Percentiles rank a stretch among this genome's conserved stretches.
phyloP scores from a whole-genome alignment of 2,113 vertebrate genomes.

The Tretioscincus oriximinensis region DNA sequence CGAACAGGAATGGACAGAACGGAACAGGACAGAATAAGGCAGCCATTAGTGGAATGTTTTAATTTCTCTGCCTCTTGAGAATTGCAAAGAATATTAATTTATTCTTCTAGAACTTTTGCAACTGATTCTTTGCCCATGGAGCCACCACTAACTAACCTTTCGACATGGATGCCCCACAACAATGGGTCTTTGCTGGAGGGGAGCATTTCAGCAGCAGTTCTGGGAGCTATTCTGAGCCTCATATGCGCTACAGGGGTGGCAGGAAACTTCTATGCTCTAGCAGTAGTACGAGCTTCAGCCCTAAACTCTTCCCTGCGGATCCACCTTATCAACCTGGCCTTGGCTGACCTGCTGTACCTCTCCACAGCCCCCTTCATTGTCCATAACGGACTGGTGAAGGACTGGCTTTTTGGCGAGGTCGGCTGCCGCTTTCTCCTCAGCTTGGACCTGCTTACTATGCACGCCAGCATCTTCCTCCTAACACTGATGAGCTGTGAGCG shows the following conservation, averaged over 20 bases:
- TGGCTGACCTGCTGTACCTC: conserved; percentile 83
- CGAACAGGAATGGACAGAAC: too few species aligned
- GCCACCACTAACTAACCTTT: not conserved
- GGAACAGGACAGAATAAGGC: too few species aligned
- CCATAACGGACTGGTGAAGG: conserved; percentile 78
- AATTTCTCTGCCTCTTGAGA: not conserved
- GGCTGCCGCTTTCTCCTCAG: conserved; percentile 81
- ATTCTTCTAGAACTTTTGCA: not conserved
- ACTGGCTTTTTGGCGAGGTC: conserved; percentile 81
- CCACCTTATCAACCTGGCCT: conserved; percentile 81
- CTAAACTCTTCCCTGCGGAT: conserved; percentile 66
- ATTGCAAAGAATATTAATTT: not conserved
- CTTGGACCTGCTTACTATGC: conserved; percentile 85
- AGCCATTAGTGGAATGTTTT: not conserved
- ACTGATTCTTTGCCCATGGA: not conserved
- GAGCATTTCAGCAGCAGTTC: conserved; percentile 71
- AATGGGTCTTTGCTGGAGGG: conserved; percentile 6
- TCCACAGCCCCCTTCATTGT: conserved; percentile 83
- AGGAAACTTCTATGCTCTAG: conserved; percentile 83
- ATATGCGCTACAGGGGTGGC: conserved; percentile 78
- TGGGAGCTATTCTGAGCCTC: conserved; percentile 79
- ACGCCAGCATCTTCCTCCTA: conserved; percentile 84
- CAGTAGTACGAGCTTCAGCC: conserved; percentile 67
- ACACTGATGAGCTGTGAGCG: conserved; percentile 82
- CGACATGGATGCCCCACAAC: not conserved